Percentiles rank a stretch among this genome's conserved stretches.
Evolutionary conservation across 2,797 vertebrate species (phyloP).

Genomic region (Manis javanica): DNA sequence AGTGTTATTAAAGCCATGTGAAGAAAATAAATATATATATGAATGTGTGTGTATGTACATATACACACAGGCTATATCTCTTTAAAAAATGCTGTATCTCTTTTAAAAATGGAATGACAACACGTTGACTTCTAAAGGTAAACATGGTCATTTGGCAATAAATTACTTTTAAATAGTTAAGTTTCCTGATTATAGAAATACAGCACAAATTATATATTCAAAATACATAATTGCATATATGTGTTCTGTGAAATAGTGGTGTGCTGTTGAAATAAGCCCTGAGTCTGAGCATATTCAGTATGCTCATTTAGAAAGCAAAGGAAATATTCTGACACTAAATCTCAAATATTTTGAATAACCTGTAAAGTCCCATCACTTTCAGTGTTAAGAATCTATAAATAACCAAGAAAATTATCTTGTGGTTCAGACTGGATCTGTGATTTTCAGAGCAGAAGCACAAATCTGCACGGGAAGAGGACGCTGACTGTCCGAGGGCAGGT

Average conservation of each 20-base stretch:
- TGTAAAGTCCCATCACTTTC: neutral
- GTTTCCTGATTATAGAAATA: neutral
- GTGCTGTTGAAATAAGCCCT: neutral
- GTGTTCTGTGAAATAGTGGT: neutral
- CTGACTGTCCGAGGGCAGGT: accelerated
- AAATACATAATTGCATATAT: neutral
- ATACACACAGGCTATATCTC: too few relatives aligned
- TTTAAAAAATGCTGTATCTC: too few relatives aligned
- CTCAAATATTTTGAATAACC: neutral
- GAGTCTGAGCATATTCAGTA: neutral
- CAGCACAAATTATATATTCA: neutral
- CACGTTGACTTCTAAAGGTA: neutral
- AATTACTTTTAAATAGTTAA: neutral
- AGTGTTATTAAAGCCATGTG: neutral
- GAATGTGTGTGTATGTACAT: neutral
- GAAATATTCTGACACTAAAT: neutral
- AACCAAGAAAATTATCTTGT: neutral
- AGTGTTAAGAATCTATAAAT: neutral
- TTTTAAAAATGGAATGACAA: too few relatives aligned
- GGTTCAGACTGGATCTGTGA: too few relatives aligned
- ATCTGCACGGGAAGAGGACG: neutral
- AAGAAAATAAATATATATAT: neutral
- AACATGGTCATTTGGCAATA: neutral
- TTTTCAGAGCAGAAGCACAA: neutral
- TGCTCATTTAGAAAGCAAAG: neutral